Conservation (phyloP, 2,797 vertebrate species). For the Tenualosa thibaudeaui region DNA sequence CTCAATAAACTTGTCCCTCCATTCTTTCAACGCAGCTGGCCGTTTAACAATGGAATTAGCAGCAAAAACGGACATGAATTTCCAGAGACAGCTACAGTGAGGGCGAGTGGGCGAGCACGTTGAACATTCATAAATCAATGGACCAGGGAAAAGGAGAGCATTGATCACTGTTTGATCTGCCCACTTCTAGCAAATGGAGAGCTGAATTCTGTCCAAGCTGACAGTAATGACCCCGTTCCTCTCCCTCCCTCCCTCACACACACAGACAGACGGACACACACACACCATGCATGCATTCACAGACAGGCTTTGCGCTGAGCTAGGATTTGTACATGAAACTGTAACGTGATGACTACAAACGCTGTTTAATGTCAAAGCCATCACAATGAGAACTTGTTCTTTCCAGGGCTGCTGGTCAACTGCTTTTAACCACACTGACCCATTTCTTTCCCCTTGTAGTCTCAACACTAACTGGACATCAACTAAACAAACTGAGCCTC, state of each 20-base stretch:
- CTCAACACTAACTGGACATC: neutral
- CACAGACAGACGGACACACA: neutral
- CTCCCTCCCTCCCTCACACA: neutral
- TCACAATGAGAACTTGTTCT: neutral
- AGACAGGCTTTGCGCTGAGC: neutral
- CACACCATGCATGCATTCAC: neutral
- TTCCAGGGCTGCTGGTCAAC: neutral
- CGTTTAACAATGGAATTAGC: conserved; percentile 27
- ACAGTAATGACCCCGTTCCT: conserved; percentile 29
- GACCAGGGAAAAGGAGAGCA: conserved; percentile 25
- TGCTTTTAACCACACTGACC: neutral
- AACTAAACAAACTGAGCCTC: neutral
- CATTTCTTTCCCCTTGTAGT: neutral
- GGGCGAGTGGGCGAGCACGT: neutral
- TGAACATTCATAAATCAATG: conserved; percentile 38
- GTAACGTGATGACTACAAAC: conserved; percentile 9
- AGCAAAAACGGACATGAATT: neutral
- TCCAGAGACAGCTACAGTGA: conserved; percentile 13
- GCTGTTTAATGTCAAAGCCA: neutral
- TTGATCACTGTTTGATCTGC: conserved; percentile 38
- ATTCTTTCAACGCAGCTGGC: neutral
- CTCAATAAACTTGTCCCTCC: neutral
- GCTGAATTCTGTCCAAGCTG: conserved; percentile 16
- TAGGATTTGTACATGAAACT: neutral
- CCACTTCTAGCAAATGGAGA: conserved; percentile 18